Percentiles rank a stretch among this genome's conserved stretches.
Evolutionary conservation across 2,888 invertebrate genomes (phyloP).

Genomic region (Yponomeuta evonymella): DNA sequence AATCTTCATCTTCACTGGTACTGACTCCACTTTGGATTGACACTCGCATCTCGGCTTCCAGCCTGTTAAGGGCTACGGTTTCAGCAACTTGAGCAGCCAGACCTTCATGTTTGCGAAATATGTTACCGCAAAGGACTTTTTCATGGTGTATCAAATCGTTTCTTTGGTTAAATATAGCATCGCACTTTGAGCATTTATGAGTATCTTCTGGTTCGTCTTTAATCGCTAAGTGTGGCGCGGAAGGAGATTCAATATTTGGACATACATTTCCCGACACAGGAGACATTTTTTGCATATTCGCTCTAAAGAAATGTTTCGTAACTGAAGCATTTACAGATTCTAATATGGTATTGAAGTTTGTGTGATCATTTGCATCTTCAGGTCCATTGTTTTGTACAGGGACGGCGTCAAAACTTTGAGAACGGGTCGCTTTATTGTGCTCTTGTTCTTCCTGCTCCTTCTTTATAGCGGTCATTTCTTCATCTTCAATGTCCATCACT

Average conservation of each 20-base stretch:
- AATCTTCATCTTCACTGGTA: constrained; percentile 80
- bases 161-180: constrained; percentile 74
- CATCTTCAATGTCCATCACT: constrained; percentile 82
- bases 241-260: constrained; percentile 53
- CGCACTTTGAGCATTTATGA: constrained; percentile 76
- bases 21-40: constrained; percentile 70
- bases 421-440: constrained; percentile 37
- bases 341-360: constrained; percentile 82
- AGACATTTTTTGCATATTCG: constrained; percentile 80
- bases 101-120: constrained; percentile 81
- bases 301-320: constrained; percentile 83
- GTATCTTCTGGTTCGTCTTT: constrained; percentile 60
- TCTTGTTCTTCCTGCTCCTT: constrained; percentile 59
- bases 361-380: constrained; percentile 67
- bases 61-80: constrained; percentile 74
- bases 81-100: constrained; percentile 86
- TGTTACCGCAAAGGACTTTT: constrained; percentile 76
- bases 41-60: constrained; percentile 68
- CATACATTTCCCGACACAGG: constrained; percentile 70
- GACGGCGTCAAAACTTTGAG: constrained; percentile 49
- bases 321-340: constrained; percentile 85
- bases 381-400: constrained; percentile 46
- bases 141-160: constrained; percentile 83
- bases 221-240: constrained; percentile 41
- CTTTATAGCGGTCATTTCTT: constrained; percentile 66